A percentile compares a stretch with the other conserved stretches of the same genome.
Evolutionary conservation across 2,888 invertebrate genomes (phyloP).

Genomic region (Eumerus sabulonum): DNA sequence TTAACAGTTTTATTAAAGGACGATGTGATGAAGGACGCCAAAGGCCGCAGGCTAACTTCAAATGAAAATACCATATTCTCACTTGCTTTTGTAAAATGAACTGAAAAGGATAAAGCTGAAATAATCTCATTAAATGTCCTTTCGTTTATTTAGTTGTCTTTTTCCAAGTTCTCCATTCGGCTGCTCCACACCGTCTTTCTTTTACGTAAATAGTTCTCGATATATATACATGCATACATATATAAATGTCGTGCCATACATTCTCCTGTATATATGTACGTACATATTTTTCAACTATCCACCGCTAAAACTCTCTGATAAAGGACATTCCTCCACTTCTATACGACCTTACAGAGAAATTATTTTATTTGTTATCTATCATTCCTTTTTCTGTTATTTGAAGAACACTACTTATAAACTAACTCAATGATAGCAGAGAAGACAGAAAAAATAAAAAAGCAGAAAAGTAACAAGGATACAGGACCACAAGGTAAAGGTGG

Average conservation of each 20-base stretch:
- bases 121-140: slow-evolving; percentile 52
- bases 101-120: slow-evolving; percentile 8
- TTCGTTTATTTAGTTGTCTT: slow-evolving; percentile 9
- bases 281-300: too few relatives aligned
- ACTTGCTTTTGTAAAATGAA: neutral
- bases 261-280: neutral
- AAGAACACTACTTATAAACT: slow-evolving; percentile 2
- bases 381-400: neutral
- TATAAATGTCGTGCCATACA: too few relatives aligned
- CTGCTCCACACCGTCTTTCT: neutral
- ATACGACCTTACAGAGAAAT: slow-evolving; percentile 14
- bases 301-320: slow-evolving; percentile 27
- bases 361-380: slow-evolving; percentile 16
- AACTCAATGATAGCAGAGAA: slow-evolving; percentile 6
- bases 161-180: neutral
- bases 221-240: neutral
- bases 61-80: slow-evolving; percentile 33
- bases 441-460: slow-evolving; percentile 4
- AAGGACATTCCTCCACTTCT: slow-evolving; percentile 29
- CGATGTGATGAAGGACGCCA: slow-evolving; percentile 25
- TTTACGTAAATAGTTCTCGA: neutral
- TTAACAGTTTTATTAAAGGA: slow-evolving; percentile 55
- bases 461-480: neutral
- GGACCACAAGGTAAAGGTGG: slow-evolving; percentile 14
- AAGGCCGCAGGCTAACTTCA: slow-evolving; percentile 29